phyloP scores from a whole-genome alignment of 2,797 vertebrate species.

The Diceros bicornis region DNA sequence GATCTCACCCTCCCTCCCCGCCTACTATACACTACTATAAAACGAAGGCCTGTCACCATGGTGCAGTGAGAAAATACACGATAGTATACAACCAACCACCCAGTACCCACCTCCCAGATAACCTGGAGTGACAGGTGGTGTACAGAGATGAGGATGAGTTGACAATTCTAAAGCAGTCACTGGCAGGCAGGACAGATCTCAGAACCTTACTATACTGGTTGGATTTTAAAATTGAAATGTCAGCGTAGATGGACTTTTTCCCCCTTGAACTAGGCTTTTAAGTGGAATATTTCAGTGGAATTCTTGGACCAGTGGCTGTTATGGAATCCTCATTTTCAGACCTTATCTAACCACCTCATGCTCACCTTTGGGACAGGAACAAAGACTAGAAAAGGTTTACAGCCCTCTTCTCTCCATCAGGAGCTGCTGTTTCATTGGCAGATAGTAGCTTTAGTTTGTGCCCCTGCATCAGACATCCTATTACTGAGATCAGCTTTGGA shows the following conservation, averaged over 20 bases:
- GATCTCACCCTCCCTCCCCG: too few species aligned
- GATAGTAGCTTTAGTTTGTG: background rate
- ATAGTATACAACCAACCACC: background rate
- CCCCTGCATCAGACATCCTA: background rate
- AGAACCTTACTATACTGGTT: background rate
- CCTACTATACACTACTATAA: background rate
- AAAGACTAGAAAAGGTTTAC: background rate
- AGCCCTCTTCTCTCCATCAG: background rate
- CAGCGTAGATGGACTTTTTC: background rate
- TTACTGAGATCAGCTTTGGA: background rate
- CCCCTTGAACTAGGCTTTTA: background rate
- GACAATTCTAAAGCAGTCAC: background rate
- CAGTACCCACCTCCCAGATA: background rate
- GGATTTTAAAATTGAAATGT: background rate
- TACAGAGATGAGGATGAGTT: background rate
- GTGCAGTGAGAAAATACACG: background rate
- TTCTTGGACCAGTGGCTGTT: background rate
- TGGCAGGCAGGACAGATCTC: background rate
- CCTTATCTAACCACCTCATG: background rate
- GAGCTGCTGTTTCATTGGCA: conserved; percentile 6
- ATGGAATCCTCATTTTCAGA: background rate
- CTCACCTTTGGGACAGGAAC: background rate
- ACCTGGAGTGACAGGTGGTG: background rate
- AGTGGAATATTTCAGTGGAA: background rate
- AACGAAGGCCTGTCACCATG: background rate